Conservation (phyloP, 2,888 invertebrate genomes). For the Tipula confusa region DNA sequence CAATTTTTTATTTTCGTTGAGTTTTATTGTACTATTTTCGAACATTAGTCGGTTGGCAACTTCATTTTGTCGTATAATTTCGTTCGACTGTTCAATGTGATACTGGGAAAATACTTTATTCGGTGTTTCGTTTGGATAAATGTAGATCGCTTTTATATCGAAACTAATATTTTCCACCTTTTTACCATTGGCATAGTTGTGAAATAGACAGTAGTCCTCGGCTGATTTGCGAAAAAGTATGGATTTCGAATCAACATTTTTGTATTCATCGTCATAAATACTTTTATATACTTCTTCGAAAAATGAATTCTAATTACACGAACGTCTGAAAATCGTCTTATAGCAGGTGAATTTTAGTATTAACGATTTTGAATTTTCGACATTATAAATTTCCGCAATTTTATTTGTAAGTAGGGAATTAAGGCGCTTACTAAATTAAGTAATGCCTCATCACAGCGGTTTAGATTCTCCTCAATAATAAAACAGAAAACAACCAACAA, state of each 20-base stretch:
- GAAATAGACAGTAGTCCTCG: not conserved
- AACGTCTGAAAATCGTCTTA: not conserved
- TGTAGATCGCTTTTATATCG: not conserved
- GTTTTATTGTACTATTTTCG: not conserved
- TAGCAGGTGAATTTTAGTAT: not conserved
- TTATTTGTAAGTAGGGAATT: too few relatives aligned
- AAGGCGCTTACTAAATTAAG: too few relatives aligned
- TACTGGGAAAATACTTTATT: not conserved
- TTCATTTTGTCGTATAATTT: not conserved
- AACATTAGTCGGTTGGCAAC: not conserved
- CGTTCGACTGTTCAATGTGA: not conserved
- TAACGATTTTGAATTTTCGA: not conserved
- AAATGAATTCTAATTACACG: not conserved
- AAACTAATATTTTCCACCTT: not conserved
- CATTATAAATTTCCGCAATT: not conserved
- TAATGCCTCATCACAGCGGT: too few relatives aligned
- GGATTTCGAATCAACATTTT: not conserved
- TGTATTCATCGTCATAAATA: conserved; percentile 15
- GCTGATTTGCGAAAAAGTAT: not conserved
- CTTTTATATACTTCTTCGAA: conserved; percentile 6
- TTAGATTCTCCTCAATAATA: not conserved
- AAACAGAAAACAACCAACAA: not conserved
- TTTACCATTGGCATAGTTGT: not conserved
- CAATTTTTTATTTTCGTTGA: not conserved
- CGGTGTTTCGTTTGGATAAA: not conserved